Evolutionary conservation across 2,797 vertebrate genomes (phyloP), one percentile per base, ranked within the genome.

Genomic region (Typhlichthys subterraneus): DNA sequence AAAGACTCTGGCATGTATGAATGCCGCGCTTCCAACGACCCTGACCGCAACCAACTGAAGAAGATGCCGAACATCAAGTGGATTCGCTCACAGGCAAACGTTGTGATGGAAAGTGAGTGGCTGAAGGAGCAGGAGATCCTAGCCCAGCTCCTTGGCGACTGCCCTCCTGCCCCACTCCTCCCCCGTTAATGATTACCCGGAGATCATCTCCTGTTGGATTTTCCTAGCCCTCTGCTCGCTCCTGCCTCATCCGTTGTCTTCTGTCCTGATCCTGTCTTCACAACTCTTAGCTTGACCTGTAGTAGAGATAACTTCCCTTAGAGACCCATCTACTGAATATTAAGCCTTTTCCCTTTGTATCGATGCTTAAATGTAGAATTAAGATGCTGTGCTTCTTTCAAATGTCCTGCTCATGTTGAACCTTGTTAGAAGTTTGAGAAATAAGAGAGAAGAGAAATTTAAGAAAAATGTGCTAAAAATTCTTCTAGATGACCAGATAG

Each of bases 51-150:
- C 81, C 93, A 96, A 85, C 93, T 98, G 92, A 94, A 87, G 90
- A 96, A 92, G 88, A 93, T 82, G 10, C 97, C 96, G 73, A 95
- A 93, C 93, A 90, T 97, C 94, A 97, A 96, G 94, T 98, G 96
- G 96, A 96, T 98, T 92, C 95, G 94, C 78, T 95, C 97, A 50
- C 97, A 98, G 89, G 96, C 96, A 2, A 97, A 96, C 75, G 72
- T 99, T 90, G 94, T 97, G 87, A 91, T 95, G 53, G 93, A 97
- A 96, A 84, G 96, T 99, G 96, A 99, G 97, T 99, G 93, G 87
- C 76, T 77, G 81, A 61, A 72, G 75, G 79, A 61, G 61, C 67
- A 62, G 23, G 45, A 74, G 72, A 54, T 53, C 15, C 56, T 8
- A 50, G 75, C 77, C 63, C 54, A 72, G 48, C 70, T 73, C 64